phyloP scores from a whole-genome alignment of 2,888 invertebrate species.

The Graphium colonna region DNA sequence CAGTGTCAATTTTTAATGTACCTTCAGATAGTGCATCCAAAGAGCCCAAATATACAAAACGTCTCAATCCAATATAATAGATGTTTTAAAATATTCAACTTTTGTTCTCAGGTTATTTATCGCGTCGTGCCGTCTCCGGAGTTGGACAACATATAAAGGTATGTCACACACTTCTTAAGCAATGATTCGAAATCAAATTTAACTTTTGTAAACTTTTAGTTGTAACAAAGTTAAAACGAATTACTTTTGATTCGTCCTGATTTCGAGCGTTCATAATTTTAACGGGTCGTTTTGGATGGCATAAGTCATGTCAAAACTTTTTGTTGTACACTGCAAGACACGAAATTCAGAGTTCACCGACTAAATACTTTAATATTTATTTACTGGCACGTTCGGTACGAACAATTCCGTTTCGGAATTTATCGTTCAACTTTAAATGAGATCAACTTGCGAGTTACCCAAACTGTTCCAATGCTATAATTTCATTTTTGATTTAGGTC shows the following conservation, averaged over 20 bases:
- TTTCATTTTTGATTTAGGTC: conserved; percentile 19
- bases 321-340: conserved; percentile 49
- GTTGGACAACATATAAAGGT: conserved; percentile 5
- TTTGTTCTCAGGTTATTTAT: conserved; percentile 52
- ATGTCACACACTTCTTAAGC: conserved; percentile 25
- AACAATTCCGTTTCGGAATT: conserved; percentile 64
- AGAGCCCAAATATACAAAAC: conserved; percentile 40
- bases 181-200: conserved; percentile 26
- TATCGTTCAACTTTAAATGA: conserved; percentile 64
- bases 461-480: conserved; percentile 24
- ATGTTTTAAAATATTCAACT: conserved; percentile 31
- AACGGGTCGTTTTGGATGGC: conserved; percentile 49
- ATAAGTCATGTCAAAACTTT: conserved; percentile 73
- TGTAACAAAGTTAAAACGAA: not conserved
- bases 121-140: not conserved
- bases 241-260: conserved; percentile 34
- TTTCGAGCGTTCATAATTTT: conserved; percentile 37
- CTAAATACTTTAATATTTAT: conserved; percentile 76
- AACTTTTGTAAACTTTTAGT: not conserved
- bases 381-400: conserved; percentile 62
- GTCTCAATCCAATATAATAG: conserved; percentile 24
- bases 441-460: conserved; percentile 39
- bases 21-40: conserved; percentile 48
- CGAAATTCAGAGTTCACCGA: conserved; percentile 56
- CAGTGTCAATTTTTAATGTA: conserved; percentile 76